Evolutionary conservation across 2,113 vertebrate genomes (phyloP).

Genomic region (Sarotherodon lohbergeri): DNA sequence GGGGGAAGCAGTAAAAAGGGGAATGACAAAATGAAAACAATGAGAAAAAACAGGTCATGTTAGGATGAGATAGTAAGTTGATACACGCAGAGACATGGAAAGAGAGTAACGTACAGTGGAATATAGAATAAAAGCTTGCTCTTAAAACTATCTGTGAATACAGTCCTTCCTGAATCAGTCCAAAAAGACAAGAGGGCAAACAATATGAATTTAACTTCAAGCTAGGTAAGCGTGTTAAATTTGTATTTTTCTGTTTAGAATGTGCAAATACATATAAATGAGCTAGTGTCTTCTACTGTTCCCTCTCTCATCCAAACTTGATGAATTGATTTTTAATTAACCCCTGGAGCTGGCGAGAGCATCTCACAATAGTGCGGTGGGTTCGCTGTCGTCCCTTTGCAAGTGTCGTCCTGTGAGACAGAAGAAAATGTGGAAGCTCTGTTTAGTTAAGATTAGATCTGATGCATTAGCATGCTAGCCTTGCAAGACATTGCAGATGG

Average conservation of each 20-base stretch:
- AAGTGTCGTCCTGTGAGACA: slow-evolving; percentile 40
- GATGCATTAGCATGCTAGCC: slow-evolving; percentile 58
- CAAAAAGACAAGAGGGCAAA: neutral
- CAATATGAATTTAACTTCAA: slow-evolving; percentile 28
- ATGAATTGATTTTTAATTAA: slow-evolving; percentile 69
- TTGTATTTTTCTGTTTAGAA: slow-evolving; percentile 17
- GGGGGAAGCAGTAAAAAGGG: neutral
- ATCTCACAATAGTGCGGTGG: slow-evolving; percentile 8
- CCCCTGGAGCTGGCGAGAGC: slow-evolving; percentile 44
- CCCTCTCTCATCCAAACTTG: slow-evolving; percentile 39
- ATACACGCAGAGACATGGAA: neutral
- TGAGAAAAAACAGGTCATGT: neutral
- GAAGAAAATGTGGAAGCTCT: slow-evolving; percentile 30
- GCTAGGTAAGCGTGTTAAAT: slow-evolving; percentile 10
- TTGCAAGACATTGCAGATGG: slow-evolving; percentile 9
- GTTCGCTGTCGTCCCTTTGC: slow-evolving; percentile 5
- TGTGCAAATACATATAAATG: slow-evolving; percentile 36
- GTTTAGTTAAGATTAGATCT: slow-evolving; percentile 59
- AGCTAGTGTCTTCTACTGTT: slow-evolving; percentile 11
- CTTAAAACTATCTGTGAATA: slow-evolving; percentile 1
- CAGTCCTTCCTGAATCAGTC: neutral
- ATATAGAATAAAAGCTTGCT: neutral
- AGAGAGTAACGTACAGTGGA: neutral
- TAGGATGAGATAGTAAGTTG: neutral
- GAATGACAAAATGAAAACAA: neutral